These are phyloP conservation scores for Drosophila anomelani DNA, from an alignment of 2,888 invertebrate species.

Conservation along the genomic window DNA sequence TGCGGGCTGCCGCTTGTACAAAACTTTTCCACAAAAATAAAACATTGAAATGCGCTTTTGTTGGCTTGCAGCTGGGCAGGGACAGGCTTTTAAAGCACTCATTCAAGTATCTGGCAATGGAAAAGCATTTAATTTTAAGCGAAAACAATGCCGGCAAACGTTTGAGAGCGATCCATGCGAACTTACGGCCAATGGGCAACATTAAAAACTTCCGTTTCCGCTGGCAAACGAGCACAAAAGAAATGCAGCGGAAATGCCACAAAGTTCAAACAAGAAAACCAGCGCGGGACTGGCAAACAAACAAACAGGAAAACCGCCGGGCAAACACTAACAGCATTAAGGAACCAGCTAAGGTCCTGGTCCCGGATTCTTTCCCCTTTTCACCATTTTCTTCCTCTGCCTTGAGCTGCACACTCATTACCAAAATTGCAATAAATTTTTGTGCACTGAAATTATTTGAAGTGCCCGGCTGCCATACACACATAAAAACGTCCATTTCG, in stretches of 20 bases:
- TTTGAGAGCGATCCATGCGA: conserved; percentile 32
- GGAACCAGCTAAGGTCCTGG: conserved; percentile 35
- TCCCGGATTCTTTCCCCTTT: neutral
- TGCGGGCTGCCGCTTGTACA: conserved; percentile 65
- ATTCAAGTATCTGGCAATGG: conserved; percentile 27
- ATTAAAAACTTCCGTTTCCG: conserved; percentile 81
- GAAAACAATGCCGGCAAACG: conserved; percentile 59
- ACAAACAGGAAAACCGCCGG: conserved; percentile 61
- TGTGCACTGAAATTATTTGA: conserved; percentile 75
- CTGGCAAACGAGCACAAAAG: conserved; percentile 55
- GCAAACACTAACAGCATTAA: conserved; percentile 76
- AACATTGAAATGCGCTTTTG: conserved; percentile 65
- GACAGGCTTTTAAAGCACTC: conserved; percentile 28
- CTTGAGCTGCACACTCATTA: conserved; percentile 67
- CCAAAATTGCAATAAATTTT: conserved; percentile 79
- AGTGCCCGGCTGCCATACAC: conserved; percentile 72
- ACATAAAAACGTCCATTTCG: conserved; percentile 76
- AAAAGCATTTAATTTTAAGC: conserved; percentile 66
- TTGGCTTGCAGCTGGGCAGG: conserved; percentile 4
- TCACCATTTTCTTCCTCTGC: neutral
- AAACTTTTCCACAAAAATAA: conserved; percentile 45
- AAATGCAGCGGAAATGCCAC: conserved; percentile 79
- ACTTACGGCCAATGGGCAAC: conserved; percentile 65
- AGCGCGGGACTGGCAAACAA: conserved; percentile 26
- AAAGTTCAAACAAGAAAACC: conserved; percentile 72